These are phyloP conservation scores for Hippotragus niger DNA, from an alignment of 2,113 vertebrate species.

Conservation along the genomic window DNA sequence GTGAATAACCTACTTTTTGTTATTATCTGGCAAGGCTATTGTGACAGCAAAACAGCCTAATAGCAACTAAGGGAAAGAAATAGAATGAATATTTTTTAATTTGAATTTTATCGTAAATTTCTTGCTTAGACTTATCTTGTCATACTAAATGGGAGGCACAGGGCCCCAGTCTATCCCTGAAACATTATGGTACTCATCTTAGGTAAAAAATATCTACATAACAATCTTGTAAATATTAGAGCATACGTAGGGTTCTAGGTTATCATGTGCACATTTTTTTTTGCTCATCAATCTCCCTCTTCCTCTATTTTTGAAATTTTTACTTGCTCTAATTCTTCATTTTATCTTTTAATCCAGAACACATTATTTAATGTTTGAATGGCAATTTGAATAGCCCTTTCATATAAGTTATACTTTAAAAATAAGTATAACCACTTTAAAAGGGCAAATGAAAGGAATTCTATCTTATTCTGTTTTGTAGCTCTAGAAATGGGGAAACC, in stretches of 20 bases:
- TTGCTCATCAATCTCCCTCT: background rate
- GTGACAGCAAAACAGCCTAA: background rate
- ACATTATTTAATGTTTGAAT: background rate
- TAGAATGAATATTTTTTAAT: background rate
- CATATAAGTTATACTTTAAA: background rate
- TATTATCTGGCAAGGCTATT: background rate
- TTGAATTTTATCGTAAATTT: background rate
- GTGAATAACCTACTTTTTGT: background rate
- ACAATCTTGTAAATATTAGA: background rate
- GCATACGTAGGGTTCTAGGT: background rate
- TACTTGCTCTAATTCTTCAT: background rate
- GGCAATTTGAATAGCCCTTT: background rate
- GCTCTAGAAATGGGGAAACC: background rate
- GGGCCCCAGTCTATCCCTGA: background rate
- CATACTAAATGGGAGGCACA: background rate
- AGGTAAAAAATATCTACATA: background rate
- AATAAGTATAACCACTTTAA: background rate
- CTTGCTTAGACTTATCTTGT: background rate
- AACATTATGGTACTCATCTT: background rate
- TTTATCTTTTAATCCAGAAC: background rate
- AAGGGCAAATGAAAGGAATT: background rate
- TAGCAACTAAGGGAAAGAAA: background rate
- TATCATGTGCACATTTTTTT: background rate
- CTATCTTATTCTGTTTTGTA: background rate
- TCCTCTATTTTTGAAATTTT: background rate